Evolutionary conservation across 2,113 vertebrate species (phyloP).

Genomic region (Regulus satrapa): DNA sequence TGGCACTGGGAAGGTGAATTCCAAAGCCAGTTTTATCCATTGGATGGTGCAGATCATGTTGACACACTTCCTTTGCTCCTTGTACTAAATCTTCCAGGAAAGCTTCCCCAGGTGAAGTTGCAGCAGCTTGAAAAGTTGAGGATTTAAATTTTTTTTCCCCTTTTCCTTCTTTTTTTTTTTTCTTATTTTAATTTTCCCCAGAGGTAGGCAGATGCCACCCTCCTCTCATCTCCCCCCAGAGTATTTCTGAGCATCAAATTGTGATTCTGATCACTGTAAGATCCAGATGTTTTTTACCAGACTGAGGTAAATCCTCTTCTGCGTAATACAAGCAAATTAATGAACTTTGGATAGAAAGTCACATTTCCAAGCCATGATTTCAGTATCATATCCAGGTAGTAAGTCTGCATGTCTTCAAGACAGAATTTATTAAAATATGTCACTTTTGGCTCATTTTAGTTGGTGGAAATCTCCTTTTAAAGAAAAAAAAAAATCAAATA

Average conservation of each 20-base stretch:
- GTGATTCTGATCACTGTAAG: neutral
- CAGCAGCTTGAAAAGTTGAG: neutral
- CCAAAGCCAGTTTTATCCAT: neutral
- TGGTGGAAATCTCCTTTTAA: neutral
- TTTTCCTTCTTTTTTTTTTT: neutral
- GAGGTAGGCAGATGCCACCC: neutral
- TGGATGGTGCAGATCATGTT: neutral
- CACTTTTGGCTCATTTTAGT: neutral
- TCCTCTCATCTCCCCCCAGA: neutral
- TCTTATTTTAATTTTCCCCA: no score
- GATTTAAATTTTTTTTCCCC: neutral
- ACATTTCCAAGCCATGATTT: neutral
- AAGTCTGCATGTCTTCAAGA: neutral
- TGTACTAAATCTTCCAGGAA: neutral
- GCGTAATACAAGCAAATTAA: neutral
- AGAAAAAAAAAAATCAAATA: neutral
- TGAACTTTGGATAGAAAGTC: neutral
- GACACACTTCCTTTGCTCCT: neutral
- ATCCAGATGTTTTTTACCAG: neutral
- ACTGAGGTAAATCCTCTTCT: neutral
- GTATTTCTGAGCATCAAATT: neutral
- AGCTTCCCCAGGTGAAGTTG: neutral
- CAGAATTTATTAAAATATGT: neutral
- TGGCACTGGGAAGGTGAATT: conserved; percentile 18
- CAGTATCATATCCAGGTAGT: neutral